phyloP scores from a whole-genome alignment of 1,140 invertebrate genomes.

The Polyergus mexicanus region DNA sequence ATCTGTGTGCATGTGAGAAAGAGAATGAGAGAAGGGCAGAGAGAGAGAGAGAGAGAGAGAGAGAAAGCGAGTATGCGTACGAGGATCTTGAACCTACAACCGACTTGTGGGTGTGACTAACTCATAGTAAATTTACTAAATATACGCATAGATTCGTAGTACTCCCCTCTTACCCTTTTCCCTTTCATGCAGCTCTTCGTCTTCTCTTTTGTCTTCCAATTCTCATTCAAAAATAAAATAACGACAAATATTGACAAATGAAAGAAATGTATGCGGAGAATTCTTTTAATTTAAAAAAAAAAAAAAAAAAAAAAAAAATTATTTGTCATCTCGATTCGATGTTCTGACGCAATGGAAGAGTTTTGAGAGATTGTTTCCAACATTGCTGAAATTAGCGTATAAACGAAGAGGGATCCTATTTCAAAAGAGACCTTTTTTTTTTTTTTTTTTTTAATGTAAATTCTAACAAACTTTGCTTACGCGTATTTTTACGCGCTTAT shows the following conservation, averaged over 20 bases:
- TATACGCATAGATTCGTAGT: slow-evolving; percentile 83
- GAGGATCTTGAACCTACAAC: slow-evolving; percentile 86
- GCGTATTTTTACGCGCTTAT: neutral
- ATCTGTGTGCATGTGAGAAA: slow-evolving; percentile 3
- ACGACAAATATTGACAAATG: neutral
- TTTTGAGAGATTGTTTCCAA: too few relatives aligned
- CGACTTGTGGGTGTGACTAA: slow-evolving; percentile 85
- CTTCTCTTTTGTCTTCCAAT: neutral
- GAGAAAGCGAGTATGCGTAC: neutral
- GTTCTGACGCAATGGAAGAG: too few relatives aligned
- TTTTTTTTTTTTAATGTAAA: neutral
- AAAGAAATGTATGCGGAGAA: neutral
- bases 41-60: slow-evolving; percentile 31
- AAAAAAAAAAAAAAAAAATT: neutral
- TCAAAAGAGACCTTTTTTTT: neutral
- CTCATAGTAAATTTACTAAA: slow-evolving; percentile 86
- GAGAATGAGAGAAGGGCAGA: neutral
- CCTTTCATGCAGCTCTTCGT: neutral
- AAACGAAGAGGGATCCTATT: too few relatives aligned
- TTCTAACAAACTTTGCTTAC: neutral
- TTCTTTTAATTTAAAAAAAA: neutral
- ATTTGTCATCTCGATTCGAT: too few relatives aligned
- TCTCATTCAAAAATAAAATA: slow-evolving; percentile 28
- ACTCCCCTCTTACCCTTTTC: slow-evolving; percentile 23
- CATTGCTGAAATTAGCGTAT: too few relatives aligned